A percentile compares a stretch with the other conserved stretches of the same genome.
These are phyloP conservation scores for Drosophila pseudotalamancana DNA, from an alignment of 2,888 invertebrate genomes.

Conservation along the genomic window DNA sequence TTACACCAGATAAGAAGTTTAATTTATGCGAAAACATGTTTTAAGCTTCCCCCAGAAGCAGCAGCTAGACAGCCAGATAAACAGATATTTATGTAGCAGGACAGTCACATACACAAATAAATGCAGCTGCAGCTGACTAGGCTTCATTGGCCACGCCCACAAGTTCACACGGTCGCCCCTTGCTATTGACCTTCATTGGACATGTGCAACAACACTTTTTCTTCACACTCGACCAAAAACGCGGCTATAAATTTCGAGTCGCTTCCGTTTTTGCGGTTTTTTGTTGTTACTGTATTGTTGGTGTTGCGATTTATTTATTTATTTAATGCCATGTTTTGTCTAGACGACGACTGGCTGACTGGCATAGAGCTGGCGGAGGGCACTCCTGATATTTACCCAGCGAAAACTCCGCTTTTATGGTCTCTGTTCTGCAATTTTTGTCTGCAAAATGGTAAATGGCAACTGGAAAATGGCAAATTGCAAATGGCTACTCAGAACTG, in stretches of 20 bases:
- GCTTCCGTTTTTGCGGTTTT: conserved; percentile 66
- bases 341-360: conserved; percentile 61
- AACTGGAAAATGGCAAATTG: conserved; percentile 30
- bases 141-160: conserved; percentile 52
- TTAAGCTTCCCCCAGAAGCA: conserved; percentile 53
- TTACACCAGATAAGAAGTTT: conserved; percentile 79
- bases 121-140: conserved; percentile 40
- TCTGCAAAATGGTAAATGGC: conserved; percentile 46
- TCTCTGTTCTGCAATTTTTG: conserved; percentile 63
- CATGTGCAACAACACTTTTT: conserved; percentile 42
- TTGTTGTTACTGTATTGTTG: conserved; percentile 39
- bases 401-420: conserved; percentile 73
- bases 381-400: conserved; percentile 64
- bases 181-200: conserved; percentile 70
- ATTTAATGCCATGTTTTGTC: conserved; percentile 78
- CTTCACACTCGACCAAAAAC: conserved; percentile 48
- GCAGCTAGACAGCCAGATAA: conserved; percentile 55
- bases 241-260: conserved; percentile 63
- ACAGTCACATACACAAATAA: conserved; percentile 9
- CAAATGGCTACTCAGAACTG: conserved; percentile 13
- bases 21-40: conserved; percentile 82
- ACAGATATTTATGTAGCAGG: conserved; percentile 31
- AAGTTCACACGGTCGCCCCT: conserved; percentile 53
- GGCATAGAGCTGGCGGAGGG: conserved; percentile 30
- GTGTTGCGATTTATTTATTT: conserved; percentile 69